Evolutionary conservation across 2,797 vertebrate genomes (phyloP).

Genomic region (Hoplostethus atlanticus): DNA sequence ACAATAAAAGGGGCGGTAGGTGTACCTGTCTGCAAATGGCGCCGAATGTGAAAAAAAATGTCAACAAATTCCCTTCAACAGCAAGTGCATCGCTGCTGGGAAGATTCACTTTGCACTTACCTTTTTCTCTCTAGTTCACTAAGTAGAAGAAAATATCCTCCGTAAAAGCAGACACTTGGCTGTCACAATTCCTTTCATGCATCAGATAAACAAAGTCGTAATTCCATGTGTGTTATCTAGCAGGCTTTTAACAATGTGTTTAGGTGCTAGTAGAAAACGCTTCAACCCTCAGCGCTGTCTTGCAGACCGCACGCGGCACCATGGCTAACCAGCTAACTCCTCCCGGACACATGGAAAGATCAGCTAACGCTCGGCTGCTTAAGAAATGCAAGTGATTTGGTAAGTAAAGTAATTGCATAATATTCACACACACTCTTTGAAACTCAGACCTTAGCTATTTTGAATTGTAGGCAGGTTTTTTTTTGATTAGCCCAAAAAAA

Average conservation of each 20-base stretch:
- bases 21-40: slow-evolving; percentile 84
- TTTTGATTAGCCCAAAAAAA: too few relatives aligned
- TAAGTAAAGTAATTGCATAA: too few relatives aligned
- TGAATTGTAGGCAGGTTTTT: too few relatives aligned
- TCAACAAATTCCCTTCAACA: slow-evolving; percentile 66
- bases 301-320: too few relatives aligned
- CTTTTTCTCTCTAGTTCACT: slow-evolving; percentile 54
- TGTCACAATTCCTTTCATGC: slow-evolving; percentile 24
- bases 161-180: slow-evolving; percentile 31
- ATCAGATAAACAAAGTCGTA: slow-evolving; percentile 37
- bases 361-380: too few relatives aligned
- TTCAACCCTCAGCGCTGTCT: slow-evolving; percentile 23
- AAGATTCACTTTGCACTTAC: slow-evolving; percentile 59
- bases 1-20: slow-evolving; percentile 58
- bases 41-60: slow-evolving; percentile 77
- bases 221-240: slow-evolving; percentile 59
- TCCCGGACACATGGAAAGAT: too few relatives aligned
- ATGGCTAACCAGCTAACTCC: too few relatives aligned
- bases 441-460: too few relatives aligned
- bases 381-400: too few relatives aligned
- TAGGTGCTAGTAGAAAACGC: slow-evolving; percentile 49
- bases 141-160: slow-evolving; percentile 29
- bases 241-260: slow-evolving; percentile 73
- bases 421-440: too few relatives aligned
- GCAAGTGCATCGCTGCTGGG: background rate